Evolutionary conservation across 2,113 vertebrate species (phyloP).

Genomic region (Prochilodus magdalenae): DNA sequence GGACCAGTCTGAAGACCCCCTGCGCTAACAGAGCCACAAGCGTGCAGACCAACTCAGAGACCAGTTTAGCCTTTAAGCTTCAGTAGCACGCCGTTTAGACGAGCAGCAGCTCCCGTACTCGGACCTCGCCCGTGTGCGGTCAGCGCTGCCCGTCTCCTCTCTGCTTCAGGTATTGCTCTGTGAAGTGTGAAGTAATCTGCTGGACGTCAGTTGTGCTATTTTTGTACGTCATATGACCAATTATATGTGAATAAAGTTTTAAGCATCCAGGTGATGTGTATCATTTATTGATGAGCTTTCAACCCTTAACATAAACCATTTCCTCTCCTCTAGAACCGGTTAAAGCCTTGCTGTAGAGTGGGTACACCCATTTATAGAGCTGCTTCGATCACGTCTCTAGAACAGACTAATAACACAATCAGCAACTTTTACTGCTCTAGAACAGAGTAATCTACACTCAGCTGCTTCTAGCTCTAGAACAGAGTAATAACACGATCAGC

Average conservation of each 20-base stretch:
- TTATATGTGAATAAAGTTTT: conserved; percentile 7
- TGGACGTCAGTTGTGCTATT: conserved; percentile 45
- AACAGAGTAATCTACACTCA: too few relatives aligned
- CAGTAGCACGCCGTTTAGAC: background rate
- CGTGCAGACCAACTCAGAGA: too few relatives aligned
- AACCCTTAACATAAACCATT: too few relatives aligned
- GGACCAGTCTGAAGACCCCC: too few relatives aligned
- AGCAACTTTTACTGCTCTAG: too few relatives aligned
- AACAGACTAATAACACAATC: too few relatives aligned
- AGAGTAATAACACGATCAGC: too few relatives aligned
- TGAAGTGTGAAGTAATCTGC: conserved; percentile 37
- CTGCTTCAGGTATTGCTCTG: background rate
- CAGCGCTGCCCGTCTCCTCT: background rate
- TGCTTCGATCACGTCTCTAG: too few relatives aligned
- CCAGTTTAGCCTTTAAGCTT: background rate
- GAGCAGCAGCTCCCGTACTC: background rate
- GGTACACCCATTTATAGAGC: too few relatives aligned
- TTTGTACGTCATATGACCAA: conserved; percentile 61
- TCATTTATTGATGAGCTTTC: background rate
- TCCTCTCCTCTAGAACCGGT: too few relatives aligned
- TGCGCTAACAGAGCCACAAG: background rate
- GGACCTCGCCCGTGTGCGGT: background rate
- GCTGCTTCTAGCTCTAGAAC: too few relatives aligned
- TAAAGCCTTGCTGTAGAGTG: too few relatives aligned
- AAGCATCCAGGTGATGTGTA: background rate